Base-by-base conservation (phyloP, 2,797 vertebrate genomes). In the Hyperoplus immaculatus region DNA sequence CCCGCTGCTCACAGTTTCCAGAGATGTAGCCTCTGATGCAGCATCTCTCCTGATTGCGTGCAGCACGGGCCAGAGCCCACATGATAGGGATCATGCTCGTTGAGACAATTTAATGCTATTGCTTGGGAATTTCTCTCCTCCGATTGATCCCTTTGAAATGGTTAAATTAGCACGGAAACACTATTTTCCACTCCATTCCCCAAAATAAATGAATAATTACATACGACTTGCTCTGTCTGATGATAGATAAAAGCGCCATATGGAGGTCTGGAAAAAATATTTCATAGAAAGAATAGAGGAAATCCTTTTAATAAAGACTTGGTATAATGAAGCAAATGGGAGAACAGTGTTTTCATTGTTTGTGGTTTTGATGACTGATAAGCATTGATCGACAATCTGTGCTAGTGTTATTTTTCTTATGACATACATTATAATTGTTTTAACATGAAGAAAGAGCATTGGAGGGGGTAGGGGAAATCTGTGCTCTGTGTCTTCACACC, bases 61-160 rank as follows among this genome's bases (percentile, higher is more conserved):
- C 66, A 82, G 73, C 81, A 55, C n/a, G 41, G 70, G 41, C 81
- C 66, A 72, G 59, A 80, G 74, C 70, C 71, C 46, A 9, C 69
- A 63, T 60, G 89, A 89, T 92, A 86, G 86, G 71, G 61, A 92
- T 92, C 87, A 50, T 56, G 63, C 75, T 91, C 84, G 75, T 70
- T 90, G 81, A 88, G 78, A 91, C 75, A 88, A 93, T 93, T 92
- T 88, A 77, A 90, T 89, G 87, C 81, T 79, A 81, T 91, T 94
- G 90, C 86, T 82, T 18, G 61, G 84, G 79, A 88, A 89, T 84
- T 85, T 87, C 84, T 87, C 83, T 79, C 62, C 66, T 72, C 45
- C 65, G 83, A 89, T 87, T 85, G 83, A 87, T 89, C 81, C 74
- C 80, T 94, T 92, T 92, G 88, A 94, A 90, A 83, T 81, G 59